Evolutionary conservation across 2,888 invertebrate species (phyloP).

Genomic region (Nemotelus nigrinus): DNA sequence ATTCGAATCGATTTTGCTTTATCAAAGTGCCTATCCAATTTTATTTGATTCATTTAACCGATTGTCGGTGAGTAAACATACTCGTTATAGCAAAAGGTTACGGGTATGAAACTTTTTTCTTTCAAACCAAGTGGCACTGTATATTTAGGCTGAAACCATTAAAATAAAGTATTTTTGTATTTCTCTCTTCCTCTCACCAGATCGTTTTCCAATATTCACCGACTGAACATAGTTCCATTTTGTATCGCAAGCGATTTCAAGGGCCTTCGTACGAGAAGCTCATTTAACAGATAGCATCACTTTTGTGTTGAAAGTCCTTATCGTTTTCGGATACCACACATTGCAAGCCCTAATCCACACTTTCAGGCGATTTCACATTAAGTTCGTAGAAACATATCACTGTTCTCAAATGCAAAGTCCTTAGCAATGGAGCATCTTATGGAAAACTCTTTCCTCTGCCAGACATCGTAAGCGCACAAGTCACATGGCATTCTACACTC

Average conservation of each 20-base stretch:
- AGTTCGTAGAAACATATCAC: not conserved
- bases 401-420: not conserved
- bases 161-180: too few relatives aligned
- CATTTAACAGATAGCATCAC: slow-evolving; percentile 31
- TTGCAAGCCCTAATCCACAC: not conserved
- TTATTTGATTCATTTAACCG: too few relatives aligned
- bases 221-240: not conserved
- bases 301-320: slow-evolving; percentile 28
- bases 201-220: slow-evolving; percentile 2
- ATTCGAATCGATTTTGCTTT: too few relatives aligned
- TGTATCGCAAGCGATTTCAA: slow-evolving; percentile 13
- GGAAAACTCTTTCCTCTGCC: slow-evolving; percentile 12
- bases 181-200: not conserved
- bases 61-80: too few relatives aligned
- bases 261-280: slow-evolving; percentile 21
- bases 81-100: too few relatives aligned
- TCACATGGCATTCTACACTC: slow-evolving; percentile 21
- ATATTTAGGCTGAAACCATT: too few relatives aligned
- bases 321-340: slow-evolving; percentile 25
- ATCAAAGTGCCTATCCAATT: too few relatives aligned
- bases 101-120: too few relatives aligned
- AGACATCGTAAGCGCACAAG: not conserved
- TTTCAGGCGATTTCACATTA: slow-evolving; percentile 2
- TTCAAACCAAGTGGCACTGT: too few relatives aligned
- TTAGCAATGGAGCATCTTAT: not conserved